phyloP scores from a whole-genome alignment of 2,113 vertebrate genomes.

The Struthidea cinerea region DNA sequence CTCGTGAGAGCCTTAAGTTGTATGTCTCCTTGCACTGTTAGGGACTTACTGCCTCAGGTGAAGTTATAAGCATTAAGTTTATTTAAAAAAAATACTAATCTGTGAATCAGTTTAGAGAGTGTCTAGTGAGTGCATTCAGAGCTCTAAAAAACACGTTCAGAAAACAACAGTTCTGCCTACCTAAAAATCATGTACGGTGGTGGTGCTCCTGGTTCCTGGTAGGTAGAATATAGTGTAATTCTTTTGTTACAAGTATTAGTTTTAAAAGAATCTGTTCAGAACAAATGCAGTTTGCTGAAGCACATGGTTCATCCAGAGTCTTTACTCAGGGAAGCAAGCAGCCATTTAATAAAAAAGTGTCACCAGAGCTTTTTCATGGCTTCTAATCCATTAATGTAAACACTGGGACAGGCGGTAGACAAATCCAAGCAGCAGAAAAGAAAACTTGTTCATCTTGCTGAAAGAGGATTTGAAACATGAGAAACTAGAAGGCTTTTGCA shows the following conservation, averaged over 20 bases:
- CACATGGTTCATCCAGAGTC: background rate
- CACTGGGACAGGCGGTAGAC: background rate
- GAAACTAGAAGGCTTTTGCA: background rate
- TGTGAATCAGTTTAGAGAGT: background rate
- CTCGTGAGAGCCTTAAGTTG: background rate
- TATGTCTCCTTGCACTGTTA: background rate
- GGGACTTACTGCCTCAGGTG: background rate
- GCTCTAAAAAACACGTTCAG: background rate
- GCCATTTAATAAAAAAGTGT: background rate
- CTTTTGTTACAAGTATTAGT: background rate
- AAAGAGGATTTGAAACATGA: background rate
- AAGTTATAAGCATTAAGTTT: background rate
- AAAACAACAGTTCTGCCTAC: background rate
- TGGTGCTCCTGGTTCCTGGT: background rate
- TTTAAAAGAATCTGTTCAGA: background rate
- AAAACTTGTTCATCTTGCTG: background rate
- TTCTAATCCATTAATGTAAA: background rate
- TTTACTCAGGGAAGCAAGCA: background rate
- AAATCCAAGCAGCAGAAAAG: background rate
- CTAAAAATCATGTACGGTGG: rapidly evolving
- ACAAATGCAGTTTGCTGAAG: background rate
- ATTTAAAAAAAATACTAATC: background rate
- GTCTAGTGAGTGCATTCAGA: background rate
- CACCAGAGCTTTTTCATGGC: background rate
- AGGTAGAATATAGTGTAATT: background rate